A percentile compares a stretch with the other conserved stretches of the same genome.
phyloP scores from a whole-genome alignment of 2,797 vertebrate genomes.

The Melanotaenia nigrans region DNA sequence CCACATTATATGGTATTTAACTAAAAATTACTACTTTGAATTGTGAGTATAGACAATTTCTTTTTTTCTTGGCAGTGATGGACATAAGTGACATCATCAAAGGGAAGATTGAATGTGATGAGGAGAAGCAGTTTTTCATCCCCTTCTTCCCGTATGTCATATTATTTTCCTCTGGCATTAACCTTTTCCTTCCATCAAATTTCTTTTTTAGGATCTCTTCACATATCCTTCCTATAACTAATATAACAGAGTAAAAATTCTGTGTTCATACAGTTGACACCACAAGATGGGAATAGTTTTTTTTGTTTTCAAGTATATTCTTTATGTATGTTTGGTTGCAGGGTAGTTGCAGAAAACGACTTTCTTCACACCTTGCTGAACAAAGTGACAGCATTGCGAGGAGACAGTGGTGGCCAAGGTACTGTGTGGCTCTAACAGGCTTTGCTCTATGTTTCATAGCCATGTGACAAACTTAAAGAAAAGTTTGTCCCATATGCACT shows the following conservation, averaged over 20 bases:
- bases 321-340: constrained; percentile 75
- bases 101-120: constrained; percentile 94
- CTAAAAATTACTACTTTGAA: constrained; percentile 9
- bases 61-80: constrained; percentile 87
- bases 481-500: constrained; percentile 7
- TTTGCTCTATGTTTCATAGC: constrained; percentile 13
- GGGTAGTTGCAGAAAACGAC: constrained; percentile 91
- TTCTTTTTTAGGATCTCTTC: neutral
- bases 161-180: neutral
- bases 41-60: constrained; percentile 30
- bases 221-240: constrained; percentile 4
- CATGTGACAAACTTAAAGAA: neutral
- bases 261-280: constrained; percentile 1
- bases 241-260: constrained; percentile 8
- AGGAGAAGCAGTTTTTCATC: constrained; percentile 98
- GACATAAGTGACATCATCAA: constrained; percentile 98
- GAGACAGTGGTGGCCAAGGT: constrained; percentile 98
- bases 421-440: constrained; percentile 41
- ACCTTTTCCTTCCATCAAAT: neutral
- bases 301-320: constrained; percentile 55
- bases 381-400: constrained; percentile 90
- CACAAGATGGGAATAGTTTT: neutral
- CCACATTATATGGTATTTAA: constrained; percentile 6
- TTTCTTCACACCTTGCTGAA: constrained; percentile 92
- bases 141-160: constrained; percentile 92